These are phyloP conservation scores for Stercorarius parasiticus DNA, from an alignment of 2,113 vertebrate species.

Conservation along the genomic window DNA sequence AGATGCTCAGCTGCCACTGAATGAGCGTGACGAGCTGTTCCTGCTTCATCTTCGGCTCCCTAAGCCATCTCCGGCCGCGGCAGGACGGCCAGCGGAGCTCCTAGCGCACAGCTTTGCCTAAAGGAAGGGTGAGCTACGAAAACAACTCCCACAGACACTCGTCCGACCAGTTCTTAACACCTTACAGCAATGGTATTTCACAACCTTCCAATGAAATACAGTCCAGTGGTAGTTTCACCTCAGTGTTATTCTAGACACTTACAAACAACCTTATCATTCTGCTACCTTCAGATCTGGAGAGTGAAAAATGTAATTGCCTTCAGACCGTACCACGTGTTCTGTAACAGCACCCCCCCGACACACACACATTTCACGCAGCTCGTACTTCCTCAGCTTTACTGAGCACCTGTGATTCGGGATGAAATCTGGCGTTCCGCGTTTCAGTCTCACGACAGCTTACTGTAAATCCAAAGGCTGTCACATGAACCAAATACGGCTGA, in stretches of 20 bases:
- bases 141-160: neutral
- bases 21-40: neutral
- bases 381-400: neutral
- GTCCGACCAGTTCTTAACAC: neutral
- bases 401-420: neutral
- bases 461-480: neutral
- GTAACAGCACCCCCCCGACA: neutral
- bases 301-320: neutral
- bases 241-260: neutral
- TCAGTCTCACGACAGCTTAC: neutral
- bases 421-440: neutral
- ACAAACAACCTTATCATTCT: neutral
- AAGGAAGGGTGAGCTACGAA: constrained; percentile 24
- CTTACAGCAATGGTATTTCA: neutral
- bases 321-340: neutral
- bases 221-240: neutral
- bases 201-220: neutral
- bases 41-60: constrained; percentile 12
- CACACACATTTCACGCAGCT: neutral
- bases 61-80: neutral
- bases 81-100: neutral
- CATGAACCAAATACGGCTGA: neutral
- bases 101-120: neutral
- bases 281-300: neutral
- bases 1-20: neutral